Evolutionary conservation across 1,140 invertebrate species (phyloP), one percentile per base, ranked within the genome.

Genomic region (Drosophila auraria): DNA sequence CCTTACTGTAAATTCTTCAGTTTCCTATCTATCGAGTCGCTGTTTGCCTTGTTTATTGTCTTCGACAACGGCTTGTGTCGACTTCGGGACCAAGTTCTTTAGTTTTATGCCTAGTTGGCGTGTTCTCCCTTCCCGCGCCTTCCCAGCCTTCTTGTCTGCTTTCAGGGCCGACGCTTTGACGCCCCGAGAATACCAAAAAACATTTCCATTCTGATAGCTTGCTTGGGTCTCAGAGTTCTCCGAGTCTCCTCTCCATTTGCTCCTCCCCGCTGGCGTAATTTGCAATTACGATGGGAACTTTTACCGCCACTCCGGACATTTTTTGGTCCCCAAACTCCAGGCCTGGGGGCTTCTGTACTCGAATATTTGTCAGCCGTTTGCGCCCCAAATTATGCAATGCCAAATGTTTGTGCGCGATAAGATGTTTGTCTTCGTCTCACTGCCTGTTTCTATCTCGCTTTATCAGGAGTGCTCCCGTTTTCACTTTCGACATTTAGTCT

Each of bases 121-220:
- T 80, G 77, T 65, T 72, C 36, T 53, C 65, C 65, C 27, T 53
- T 27, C 56, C 45, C 66, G 42, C 23, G 42, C 23, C 61, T 57
- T 15, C 17, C 50, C 12, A 3, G 44, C 20, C 53, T 20, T 36
- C 42, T 12, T 14, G 47, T 23, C 63, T 51, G 54, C 58, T 62
- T 76, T 65, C 40, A 49, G 51, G 44, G 73, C 58, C 56, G 68
- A 63, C 62, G 49, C 51, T 25, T 74, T 57, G 71, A 76, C 60
- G 76, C 68, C 58, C 68, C 50, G 33, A 38, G 68, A 73, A 73
- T 38, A 47, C 14, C 71, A 44, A 36, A 45, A 25, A 78, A 71
- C 68, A 83, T 87, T 83, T 79, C 63, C 73, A 89, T 78, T 87
- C 71, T 78, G 73, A 82, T 84, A 89, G 66, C 86, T 72, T 61